Conservation (phyloP, 1,140 invertebrate species). For the Pissodes strobi region DNA sequence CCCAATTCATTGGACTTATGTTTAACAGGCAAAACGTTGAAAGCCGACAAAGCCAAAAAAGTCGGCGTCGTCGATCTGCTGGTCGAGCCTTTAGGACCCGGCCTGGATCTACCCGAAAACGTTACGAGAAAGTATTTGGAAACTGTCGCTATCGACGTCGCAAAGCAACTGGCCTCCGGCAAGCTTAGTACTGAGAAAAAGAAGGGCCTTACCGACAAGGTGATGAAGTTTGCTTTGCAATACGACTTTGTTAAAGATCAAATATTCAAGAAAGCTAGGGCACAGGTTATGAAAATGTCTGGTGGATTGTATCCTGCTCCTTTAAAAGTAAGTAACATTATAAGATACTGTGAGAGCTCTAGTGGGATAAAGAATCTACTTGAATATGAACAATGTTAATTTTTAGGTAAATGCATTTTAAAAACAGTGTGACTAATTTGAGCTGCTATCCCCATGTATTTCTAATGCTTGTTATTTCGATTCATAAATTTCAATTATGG, state of each 20-base stretch:
- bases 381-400: too few species aligned
- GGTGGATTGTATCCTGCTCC: conserved; percentile 96
- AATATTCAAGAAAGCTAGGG: conserved; percentile 88
- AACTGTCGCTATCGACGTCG: conserved; percentile 83
- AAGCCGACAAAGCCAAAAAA: conserved; percentile 92
- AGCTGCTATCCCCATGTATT: too few species aligned
- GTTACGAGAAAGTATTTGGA: conserved; percentile 89
- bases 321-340: conserved; percentile 81
- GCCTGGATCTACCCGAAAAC: conserved; percentile 59
- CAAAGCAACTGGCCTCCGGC: conserved; percentile 78
- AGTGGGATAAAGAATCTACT: too few species aligned
- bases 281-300: conserved; percentile 91
- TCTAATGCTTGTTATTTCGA: too few species aligned
- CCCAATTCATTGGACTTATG: conserved; percentile 89
- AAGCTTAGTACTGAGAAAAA: conserved; percentile 77
- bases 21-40: conserved; percentile 89
- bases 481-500: too few species aligned
- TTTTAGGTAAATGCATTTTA: too few species aligned
- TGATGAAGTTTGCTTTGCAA: conserved; percentile 71
- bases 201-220: conserved; percentile 71
- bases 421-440: too few species aligned
- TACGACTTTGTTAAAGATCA: conserved; percentile 84
- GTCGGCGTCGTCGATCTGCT: conserved; percentile 91
- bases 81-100: conserved; percentile 87
- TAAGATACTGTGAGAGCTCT: background rate